A percentile compares a stretch with the other conserved stretches of the same genome.
phyloP scores from a whole-genome alignment of 2,888 invertebrate genomes.

The Eupithecia vulgata region DNA sequence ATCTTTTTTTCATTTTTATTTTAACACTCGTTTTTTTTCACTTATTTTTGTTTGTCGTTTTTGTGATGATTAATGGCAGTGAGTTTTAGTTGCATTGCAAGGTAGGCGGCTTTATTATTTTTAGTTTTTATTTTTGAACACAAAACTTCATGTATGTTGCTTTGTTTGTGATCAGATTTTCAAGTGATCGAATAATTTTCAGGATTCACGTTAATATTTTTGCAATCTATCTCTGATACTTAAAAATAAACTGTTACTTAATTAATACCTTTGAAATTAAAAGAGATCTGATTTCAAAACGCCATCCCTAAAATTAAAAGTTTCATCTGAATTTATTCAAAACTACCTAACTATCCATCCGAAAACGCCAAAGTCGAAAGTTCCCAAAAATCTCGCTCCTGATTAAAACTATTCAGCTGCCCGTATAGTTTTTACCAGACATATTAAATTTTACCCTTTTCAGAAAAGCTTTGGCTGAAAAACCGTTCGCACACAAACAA shows the following conservation, averaged over 20 bases:
- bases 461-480: constrained; percentile 66
- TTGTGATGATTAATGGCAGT: neutral
- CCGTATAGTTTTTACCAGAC: constrained; percentile 58
- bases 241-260: no score
- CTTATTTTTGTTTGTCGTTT: neutral
- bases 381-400: constrained; percentile 42
- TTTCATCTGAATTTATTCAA: neutral
- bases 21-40: no score
- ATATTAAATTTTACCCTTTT: constrained; percentile 64
- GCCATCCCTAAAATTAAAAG: neutral
- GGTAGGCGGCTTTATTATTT: neutral
- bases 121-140: no score
- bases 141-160: neutral
- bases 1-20: neutral
- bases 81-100: neutral
- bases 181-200: neutral
- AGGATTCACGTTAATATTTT: neutral
- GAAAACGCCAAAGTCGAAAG: constrained; percentile 39
- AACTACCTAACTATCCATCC: constrained; percentile 10
- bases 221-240: neutral
- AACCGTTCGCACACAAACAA: constrained; percentile 69
- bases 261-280: no score
- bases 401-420: constrained; percentile 45
- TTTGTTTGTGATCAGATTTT: neutral
- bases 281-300: neutral